Conservation (phyloP, 1,140 invertebrate genomes). For the Bathynomus jamesi region DNA sequence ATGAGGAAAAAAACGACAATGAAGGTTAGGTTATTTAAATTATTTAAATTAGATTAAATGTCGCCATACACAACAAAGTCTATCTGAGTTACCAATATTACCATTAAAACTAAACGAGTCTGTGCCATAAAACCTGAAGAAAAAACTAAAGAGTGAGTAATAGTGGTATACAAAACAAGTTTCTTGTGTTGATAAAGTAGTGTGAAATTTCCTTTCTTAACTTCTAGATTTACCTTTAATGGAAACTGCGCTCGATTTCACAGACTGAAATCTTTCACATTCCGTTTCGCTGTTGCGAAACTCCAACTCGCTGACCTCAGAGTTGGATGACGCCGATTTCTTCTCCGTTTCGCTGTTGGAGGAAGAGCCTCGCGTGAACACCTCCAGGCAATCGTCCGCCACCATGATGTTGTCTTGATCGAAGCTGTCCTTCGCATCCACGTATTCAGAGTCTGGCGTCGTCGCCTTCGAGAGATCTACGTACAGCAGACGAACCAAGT, state of each 20-base stretch:
- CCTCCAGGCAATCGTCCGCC: conserved; percentile 24
- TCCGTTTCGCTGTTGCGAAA: not conserved
- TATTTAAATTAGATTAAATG: too few relatives aligned
- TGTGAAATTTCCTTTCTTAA: not conserved
- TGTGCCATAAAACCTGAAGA: too few relatives aligned
- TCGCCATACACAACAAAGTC: too few relatives aligned
- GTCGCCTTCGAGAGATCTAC: conserved; percentile 7
- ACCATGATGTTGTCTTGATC: conserved; percentile 7
- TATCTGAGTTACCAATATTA: too few relatives aligned
- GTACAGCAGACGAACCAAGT: conserved; percentile 19
- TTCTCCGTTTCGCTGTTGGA: too few relatives aligned
- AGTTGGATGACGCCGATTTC: not conserved
- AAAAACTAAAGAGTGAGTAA: too few relatives aligned
- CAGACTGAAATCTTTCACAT: not conserved
- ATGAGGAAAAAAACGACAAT: too few relatives aligned
- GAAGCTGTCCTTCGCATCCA: conserved; percentile 12
- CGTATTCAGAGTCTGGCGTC: conserved; percentile 25
- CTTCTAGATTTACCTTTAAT: not conserved
- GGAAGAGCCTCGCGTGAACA: not conserved
- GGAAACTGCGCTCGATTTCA: not conserved
- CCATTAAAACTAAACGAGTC: too few relatives aligned
- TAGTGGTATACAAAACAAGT: too few relatives aligned
- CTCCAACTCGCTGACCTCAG: not conserved
- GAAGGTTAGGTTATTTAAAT: too few relatives aligned
- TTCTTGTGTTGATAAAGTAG: not conserved